phyloP scores from a whole-genome alignment of 2,113 vertebrate species.

The Ibidorhyncha struthersii region DNA sequence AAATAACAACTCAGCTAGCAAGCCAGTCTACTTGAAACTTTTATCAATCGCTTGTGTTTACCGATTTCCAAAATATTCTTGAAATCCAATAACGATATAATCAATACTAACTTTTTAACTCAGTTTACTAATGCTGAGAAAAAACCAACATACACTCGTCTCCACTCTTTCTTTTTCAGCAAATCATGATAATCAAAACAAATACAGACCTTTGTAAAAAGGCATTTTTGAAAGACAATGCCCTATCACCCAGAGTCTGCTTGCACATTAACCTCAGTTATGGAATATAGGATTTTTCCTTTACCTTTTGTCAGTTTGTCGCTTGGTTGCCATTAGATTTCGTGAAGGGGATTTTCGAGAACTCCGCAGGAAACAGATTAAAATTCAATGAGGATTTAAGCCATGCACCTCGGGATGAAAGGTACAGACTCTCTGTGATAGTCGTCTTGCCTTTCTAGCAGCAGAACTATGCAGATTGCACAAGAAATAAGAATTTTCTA shows the following conservation, averaged over 20 bases:
- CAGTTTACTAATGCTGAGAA: not conserved
- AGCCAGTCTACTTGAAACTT: not conserved
- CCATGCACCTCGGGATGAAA: conserved; percentile 34
- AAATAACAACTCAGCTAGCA: not conserved
- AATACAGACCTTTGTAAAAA: not conserved
- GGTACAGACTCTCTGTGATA: conserved; percentile 8
- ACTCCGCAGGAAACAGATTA: conserved; percentile 39
- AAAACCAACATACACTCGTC: not conserved
- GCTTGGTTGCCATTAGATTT: conserved; percentile 28
- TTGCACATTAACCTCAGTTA: not conserved
- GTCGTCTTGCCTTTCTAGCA: conserved; percentile 38
- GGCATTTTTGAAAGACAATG: conserved; percentile 26
- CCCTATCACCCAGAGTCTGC: conserved; percentile 7
- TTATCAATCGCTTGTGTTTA: not conserved
- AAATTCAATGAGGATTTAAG: conserved; percentile 46
- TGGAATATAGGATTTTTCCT: not conserved
- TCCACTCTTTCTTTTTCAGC: conserved; percentile 15
- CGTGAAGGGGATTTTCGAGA: conserved; percentile 59
- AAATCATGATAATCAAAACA: conserved; percentile 30
- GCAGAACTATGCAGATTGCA: not conserved
- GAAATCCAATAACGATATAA: not conserved
- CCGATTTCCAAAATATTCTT: not conserved
- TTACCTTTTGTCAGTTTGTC: conserved; percentile 29
- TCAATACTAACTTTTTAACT: not conserved
- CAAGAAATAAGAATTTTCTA: conserved; percentile 66